Base-by-base conservation (phyloP, 2,113 vertebrate species). In the Litocranius walleri region DNA sequence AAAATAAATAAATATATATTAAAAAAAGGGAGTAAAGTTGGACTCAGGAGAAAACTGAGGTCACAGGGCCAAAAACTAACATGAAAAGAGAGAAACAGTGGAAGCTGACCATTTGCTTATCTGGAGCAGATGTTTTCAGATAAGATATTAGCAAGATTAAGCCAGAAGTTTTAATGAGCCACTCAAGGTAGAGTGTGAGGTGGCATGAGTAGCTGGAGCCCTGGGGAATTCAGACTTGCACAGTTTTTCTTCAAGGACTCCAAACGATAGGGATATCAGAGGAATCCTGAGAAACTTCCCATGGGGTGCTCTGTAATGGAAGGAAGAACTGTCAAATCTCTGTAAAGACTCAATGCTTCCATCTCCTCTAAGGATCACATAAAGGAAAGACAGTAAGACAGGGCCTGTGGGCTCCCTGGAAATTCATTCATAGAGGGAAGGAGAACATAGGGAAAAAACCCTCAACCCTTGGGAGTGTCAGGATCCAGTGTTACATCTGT, bases 401-500 rank as follows among this genome's bases (percentile, higher is more conserved):
- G 27, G 40, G 56, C 11, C 25, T 12, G 27, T 30, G 29, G 19
- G 15, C 23, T n/a, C 27, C 48, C 30, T 33, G 43, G n/a, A 85
- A 52, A 52, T 40, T 27, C 8, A 33, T 52, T 59, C 27, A 33
- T 3, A 4, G 23, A 0, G 4, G 6, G 30, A 54, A 50, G 43
- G 9, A 52, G 17, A 90, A 36, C 57, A 71, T 15, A 45, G 30
- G 7, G 36, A 71, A 11, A 48, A 54, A 54, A 54, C 17, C 10
- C 23, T 36, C 4, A 21, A 12, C 30, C 4, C n/a, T 33, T 36
- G 30, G 33, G 36, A 15, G 7, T 15, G 36, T 48, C 15, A 10
- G 52, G 80, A 74, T 17, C 25, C 6, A 48, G 15, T 0, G 0
- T 43, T 9, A 10, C 4, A 50, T 25, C 62, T 25, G 19, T 7